These are phyloP conservation scores for Epistrophella euchroma DNA, from an alignment of 2,888 invertebrate species.

Conservation along the genomic window DNA sequence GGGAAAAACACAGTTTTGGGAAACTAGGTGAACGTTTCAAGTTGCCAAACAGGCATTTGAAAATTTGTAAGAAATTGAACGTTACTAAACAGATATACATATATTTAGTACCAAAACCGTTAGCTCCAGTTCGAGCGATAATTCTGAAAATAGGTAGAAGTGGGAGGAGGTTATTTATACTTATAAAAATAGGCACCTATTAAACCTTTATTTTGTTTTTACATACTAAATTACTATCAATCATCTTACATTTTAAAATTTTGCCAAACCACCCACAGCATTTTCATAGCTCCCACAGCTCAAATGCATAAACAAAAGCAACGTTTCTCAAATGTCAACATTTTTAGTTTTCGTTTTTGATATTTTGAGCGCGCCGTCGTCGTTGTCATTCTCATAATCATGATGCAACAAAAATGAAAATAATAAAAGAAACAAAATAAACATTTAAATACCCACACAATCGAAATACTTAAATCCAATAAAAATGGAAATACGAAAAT, in stretches of 20 bases:
- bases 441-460: slow-evolving; percentile 44
- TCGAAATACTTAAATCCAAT: background rate
- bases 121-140: no score
- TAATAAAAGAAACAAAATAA: slow-evolving; percentile 57
- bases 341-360: background rate
- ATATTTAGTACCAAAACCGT: no score
- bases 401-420: slow-evolving; percentile 41
- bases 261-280: background rate
- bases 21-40: no score
- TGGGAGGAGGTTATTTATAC: no score
- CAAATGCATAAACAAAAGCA: slow-evolving; percentile 23
- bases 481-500: slow-evolving; percentile 57
- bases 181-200: background rate
- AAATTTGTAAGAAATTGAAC: no score
- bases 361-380: slow-evolving; percentile 15
- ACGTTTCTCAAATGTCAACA: slow-evolving; percentile 54
- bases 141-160: no score
- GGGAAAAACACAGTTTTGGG: no score
- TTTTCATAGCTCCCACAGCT: background rate
- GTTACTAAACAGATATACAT: no score
- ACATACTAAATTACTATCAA: background rate
- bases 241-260: background rate
- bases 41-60: no score
- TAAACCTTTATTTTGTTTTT: background rate
- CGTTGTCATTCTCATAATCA: slow-evolving; percentile 20